Evolutionary conservation across 2,797 vertebrate species (phyloP).

Genomic region (Salarias fasciatus): DNA sequence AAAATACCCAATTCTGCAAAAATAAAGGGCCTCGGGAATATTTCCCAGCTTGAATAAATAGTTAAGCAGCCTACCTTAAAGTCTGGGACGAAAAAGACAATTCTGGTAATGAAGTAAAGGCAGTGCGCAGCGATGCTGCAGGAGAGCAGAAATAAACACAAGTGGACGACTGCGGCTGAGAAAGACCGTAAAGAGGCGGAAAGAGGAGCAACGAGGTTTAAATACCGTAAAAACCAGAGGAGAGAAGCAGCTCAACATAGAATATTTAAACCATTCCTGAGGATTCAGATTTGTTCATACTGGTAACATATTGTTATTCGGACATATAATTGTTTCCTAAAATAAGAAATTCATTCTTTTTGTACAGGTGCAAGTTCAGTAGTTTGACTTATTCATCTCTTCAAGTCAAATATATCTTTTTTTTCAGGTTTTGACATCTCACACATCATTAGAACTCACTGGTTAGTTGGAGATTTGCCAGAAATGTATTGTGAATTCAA

Average conservation of each 20-base stretch:
- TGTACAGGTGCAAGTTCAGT: too few species aligned
- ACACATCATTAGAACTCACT: too few species aligned
- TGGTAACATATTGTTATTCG: too few species aligned
- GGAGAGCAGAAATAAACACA: conserved; percentile 26
- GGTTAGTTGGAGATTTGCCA: too few species aligned
- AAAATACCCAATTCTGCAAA: neutral
- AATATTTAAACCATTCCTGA: too few species aligned
- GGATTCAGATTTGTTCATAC: too few species aligned
- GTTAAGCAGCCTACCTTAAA: conserved; percentile 25
- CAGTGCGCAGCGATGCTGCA: conserved; percentile 27
- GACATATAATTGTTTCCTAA: too few species aligned
- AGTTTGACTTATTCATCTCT: too few species aligned
- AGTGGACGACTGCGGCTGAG: conserved; percentile 63
- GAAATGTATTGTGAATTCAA: too few species aligned
- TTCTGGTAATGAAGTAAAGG: neutral
- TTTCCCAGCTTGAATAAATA: neutral
- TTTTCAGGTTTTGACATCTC: too few species aligned
- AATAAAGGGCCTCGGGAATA: neutral
- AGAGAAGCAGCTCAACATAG: conserved; percentile 8
- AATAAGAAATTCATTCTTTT: too few species aligned
- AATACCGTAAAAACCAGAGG: conserved; percentile 34
- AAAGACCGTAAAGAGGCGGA: conserved; percentile 28
- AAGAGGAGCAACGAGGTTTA: conserved; percentile 1
- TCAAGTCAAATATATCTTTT: too few species aligned
- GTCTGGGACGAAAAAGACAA: neutral